These are phyloP conservation scores for Drosophila acutilabella DNA, from an alignment of 2,888 invertebrate species.

Conservation along the genomic window DNA sequence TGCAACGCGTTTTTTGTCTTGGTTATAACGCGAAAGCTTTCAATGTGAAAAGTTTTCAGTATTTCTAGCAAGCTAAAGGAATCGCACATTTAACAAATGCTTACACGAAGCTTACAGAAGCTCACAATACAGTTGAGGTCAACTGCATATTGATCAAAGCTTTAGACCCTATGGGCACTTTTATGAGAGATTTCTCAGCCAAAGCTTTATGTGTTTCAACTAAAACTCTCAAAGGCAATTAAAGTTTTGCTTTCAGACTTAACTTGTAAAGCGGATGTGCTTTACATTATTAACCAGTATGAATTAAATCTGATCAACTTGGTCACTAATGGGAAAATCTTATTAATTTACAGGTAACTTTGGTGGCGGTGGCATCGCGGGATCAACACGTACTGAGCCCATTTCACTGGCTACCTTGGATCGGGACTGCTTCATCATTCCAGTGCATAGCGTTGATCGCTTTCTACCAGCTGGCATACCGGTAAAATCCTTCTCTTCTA, in stretches of 20 bases:
- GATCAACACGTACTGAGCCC: slow-evolving; percentile 87
- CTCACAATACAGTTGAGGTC: background rate
- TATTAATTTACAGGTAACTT: slow-evolving; percentile 78
- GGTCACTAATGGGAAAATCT: background rate
- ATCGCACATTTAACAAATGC: slow-evolving; percentile 16
- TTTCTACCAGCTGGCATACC: slow-evolving; percentile 96
- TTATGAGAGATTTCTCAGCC: slow-evolving; percentile 7
- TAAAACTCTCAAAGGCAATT: slow-evolving; percentile 6
- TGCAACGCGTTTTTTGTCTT: slow-evolving; percentile 7
- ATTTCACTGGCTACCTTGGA: slow-evolving; percentile 93
- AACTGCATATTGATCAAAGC: slow-evolving; percentile 6
- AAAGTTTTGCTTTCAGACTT: slow-evolving; percentile 9
- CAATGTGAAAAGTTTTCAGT: slow-evolving; percentile 43
- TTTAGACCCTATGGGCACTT: slow-evolving; percentile 3
- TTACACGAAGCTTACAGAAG: slow-evolving; percentile 21
- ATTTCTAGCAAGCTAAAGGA: slow-evolving; percentile 32
- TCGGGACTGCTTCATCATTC: slow-evolving; percentile 96
- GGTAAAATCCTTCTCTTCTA: slow-evolving; percentile 85
- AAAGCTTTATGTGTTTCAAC: slow-evolving; percentile 33
- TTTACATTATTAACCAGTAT: background rate
- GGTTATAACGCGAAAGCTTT: slow-evolving; percentile 30
- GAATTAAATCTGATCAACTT: background rate
- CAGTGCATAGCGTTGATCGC: slow-evolving; percentile 93
- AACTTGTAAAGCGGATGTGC: slow-evolving; percentile 4
- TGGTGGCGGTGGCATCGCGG: slow-evolving; percentile 67